These are phyloP conservation scores for Ladona fulva DNA, from an alignment of 1,140 invertebrate genomes.

Conservation along the genomic window DNA sequence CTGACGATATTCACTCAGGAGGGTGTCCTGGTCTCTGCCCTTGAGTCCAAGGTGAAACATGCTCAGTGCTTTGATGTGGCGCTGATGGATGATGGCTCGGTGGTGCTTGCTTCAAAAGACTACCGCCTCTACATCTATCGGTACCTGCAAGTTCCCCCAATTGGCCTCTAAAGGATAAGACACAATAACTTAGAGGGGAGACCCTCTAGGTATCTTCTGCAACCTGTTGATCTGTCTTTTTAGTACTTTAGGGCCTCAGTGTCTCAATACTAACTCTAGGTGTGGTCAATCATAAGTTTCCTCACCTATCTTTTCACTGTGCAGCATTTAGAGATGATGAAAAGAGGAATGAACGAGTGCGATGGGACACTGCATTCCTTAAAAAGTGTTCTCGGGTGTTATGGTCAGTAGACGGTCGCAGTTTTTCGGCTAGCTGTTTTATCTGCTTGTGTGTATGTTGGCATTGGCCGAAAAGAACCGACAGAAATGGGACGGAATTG, in stretches of 20 bases:
- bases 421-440: background rate
- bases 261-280: background rate
- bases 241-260: background rate
- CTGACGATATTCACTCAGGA: slow-evolving; percentile 96
- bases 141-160: slow-evolving; percentile 82
- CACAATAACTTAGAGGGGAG: background rate
- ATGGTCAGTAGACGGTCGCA: background rate
- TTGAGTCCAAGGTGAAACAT: slow-evolving; percentile 98
- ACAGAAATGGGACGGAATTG: background rate
- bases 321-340: background rate
- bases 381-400: background rate
- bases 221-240: background rate
- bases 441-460: background rate
- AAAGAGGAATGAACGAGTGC: background rate
- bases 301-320: background rate
- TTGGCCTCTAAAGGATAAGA: slow-evolving; percentile 58
- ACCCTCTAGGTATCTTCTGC: background rate
- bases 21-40: slow-evolving; percentile 87
- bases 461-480: background rate
- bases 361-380: background rate
- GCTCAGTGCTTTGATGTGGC: slow-evolving; percentile 99
- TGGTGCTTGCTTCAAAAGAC: slow-evolving; percentile 97
- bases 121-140: slow-evolving; percentile 98
- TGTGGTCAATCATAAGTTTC: too few species aligned
- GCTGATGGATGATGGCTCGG: slow-evolving; percentile 97